Conservation (phyloP, 1,140 invertebrate genomes). For the Zaprionus capensis region DNA sequence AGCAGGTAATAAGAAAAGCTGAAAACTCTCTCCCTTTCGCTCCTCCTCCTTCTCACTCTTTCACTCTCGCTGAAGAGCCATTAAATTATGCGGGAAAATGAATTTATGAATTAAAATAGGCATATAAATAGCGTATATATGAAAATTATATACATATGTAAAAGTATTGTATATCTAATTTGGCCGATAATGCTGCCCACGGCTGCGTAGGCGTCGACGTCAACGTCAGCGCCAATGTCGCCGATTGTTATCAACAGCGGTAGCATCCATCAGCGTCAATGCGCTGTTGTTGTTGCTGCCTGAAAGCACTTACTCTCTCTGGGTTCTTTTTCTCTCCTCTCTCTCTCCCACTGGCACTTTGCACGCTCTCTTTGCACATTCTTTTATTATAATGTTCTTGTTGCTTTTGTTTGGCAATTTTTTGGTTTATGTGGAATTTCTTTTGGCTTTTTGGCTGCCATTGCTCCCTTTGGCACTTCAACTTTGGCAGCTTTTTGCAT, state of each 20-base stretch:
- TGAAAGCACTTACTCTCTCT: constrained; percentile 1
- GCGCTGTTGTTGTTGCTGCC: not conserved
- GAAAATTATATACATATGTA: not conserved
- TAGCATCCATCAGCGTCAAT: not conserved
- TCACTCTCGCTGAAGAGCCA: not conserved
- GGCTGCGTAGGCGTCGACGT: not conserved
- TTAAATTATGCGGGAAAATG: not conserved
- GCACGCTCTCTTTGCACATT: constrained; percentile 18
- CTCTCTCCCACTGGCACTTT: not conserved
- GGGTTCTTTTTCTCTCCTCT: constrained; percentile 7
- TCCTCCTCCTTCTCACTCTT: not conserved
- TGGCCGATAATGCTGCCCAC: not conserved
- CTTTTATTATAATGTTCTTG: constrained; percentile 22
- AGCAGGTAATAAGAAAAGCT: constrained; percentile 27
- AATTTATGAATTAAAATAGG: constrained; percentile 35
- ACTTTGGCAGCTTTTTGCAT: constrained; percentile 58
- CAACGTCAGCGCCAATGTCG: not conserved
- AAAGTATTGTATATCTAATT: constrained; percentile 7
- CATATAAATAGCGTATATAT: not conserved
- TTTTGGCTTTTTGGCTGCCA: constrained; percentile 23
- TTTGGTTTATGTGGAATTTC: constrained; percentile 35
- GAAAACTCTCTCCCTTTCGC: not conserved
- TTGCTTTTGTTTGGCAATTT: constrained; percentile 15
- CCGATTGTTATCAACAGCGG: constrained; percentile 28
- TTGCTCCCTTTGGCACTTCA: constrained; percentile 31